These are phyloP conservation scores for Gnathonemus echidnorhynchus DNA, from an alignment of 2,113 vertebrate genomes.

Conservation along the genomic window DNA sequence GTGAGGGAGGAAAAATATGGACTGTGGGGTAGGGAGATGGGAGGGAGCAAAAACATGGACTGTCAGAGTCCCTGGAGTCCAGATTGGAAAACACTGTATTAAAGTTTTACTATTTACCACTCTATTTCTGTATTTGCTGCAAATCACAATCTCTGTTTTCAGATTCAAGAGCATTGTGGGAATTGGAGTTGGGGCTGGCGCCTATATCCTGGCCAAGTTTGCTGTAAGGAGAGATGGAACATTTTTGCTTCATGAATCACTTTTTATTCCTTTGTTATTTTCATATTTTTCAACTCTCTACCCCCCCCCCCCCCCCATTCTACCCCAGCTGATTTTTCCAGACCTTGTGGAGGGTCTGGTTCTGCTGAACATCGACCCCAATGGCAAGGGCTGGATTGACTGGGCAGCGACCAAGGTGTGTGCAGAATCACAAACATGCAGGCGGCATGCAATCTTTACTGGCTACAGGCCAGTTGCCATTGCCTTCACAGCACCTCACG, in stretches of 20 bases:
- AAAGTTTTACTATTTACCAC: neutral
- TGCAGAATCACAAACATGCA: neutral
- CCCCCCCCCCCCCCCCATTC: neutral
- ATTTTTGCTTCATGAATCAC: neutral
- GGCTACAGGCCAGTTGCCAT: neutral
- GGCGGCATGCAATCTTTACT: neutral
- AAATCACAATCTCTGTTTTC: conserved; percentile 8
- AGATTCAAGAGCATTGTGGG: conserved; percentile 95
- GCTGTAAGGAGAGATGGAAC: conserved; percentile 68
- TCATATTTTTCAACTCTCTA: neutral
- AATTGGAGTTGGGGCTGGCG: conserved; percentile 89
- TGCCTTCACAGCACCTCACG: neutral
- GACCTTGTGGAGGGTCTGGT: conserved; percentile 92
- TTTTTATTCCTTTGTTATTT: neutral
- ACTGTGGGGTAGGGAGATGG: neutral
- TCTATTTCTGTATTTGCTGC: neutral
- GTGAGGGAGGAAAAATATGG: neutral
- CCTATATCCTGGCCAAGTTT: conserved; percentile 90
- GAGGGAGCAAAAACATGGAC: neutral
- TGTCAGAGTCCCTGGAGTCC: neutral
- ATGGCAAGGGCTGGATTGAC: conserved; percentile 96
- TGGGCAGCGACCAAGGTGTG: conserved; percentile 91
- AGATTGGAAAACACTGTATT: neutral
- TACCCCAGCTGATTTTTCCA: conserved; percentile 80
- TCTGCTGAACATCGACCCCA: conserved; percentile 92